Percentiles rank a stretch among this genome's conserved stretches.
Conservation (phyloP, 2,113 vertebrate species). For the Elephas maximus region DNA sequence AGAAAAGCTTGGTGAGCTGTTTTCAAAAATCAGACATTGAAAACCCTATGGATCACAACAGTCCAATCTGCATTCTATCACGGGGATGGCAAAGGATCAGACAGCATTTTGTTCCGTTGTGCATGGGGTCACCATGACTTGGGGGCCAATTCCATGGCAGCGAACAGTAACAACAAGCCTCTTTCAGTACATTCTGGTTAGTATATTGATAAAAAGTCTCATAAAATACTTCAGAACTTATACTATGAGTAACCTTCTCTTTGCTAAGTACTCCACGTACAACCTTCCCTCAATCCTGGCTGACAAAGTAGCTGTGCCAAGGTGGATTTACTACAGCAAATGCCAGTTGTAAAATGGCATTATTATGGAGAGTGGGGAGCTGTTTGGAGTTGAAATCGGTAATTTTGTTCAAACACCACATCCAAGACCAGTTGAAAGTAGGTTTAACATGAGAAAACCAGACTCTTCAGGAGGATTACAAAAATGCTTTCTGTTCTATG, state of each 20-base stretch:
- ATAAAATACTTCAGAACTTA: not conserved
- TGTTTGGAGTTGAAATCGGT: not conserved
- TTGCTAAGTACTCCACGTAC: not conserved
- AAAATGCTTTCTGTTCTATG: conserved; percentile 55
- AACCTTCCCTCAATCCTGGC: not conserved
- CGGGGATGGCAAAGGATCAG: not conserved
- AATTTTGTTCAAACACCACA: conserved; percentile 55
- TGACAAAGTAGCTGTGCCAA: not conserved
- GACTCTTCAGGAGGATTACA: conserved; percentile 42
- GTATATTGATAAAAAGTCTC: not conserved
- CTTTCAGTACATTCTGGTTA: not conserved
- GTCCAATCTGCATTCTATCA: too few species aligned
- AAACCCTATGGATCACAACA: too few species aligned
- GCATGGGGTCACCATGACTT: not conserved
- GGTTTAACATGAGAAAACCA: conserved; percentile 55
- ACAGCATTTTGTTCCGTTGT: not conserved
- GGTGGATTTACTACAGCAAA: not conserved
- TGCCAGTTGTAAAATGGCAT: not conserved
- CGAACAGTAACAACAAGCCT: not conserved
- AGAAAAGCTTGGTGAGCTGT: too few species aligned
- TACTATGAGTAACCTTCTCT: not conserved
- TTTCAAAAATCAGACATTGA: too few species aligned
- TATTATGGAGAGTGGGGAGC: conserved; percentile 41
- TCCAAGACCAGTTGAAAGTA: conserved; percentile 31
- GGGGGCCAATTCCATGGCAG: not conserved